Percentiles rank a stretch among this genome's conserved stretches.
These are phyloP conservation scores for Rafetus swinhoei DNA, from an alignment of 2,113 vertebrate genomes.

Conservation along the genomic window DNA sequence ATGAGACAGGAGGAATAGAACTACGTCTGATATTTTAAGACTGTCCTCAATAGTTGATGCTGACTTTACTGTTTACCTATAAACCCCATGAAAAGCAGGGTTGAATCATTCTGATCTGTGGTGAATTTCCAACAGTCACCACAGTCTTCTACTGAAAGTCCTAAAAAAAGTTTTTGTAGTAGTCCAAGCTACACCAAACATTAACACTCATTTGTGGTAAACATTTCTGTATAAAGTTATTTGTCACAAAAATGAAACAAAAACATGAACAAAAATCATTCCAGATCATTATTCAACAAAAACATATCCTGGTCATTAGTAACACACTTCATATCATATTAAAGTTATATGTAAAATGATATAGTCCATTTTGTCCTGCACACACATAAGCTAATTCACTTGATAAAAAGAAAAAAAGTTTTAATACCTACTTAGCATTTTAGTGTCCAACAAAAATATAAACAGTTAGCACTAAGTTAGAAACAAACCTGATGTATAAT, in stretches of 20 bases:
- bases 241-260: slow-evolving; percentile 78
- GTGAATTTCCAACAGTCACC: slow-evolving; percentile 78
- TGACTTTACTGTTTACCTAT: slow-evolving; percentile 85
- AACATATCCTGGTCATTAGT: slow-evolving; percentile 86
- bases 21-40: slow-evolving; percentile 75
- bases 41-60: slow-evolving; percentile 82
- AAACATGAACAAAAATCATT: slow-evolving; percentile 70
- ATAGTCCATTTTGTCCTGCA: slow-evolving; percentile 82
- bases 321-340: slow-evolving; percentile 86
- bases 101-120: slow-evolving; percentile 79
- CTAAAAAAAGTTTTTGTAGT: slow-evolving; percentile 80
- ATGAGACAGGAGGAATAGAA: slow-evolving; percentile 67
- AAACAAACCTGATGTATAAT: slow-evolving; percentile 53
- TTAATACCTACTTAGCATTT: slow-evolving; percentile 80
- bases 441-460: slow-evolving; percentile 84
- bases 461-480: slow-evolving; percentile 56
- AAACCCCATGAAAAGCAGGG: slow-evolving; percentile 83
- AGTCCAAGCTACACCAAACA: slow-evolving; percentile 88
- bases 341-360: slow-evolving; percentile 84
- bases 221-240: slow-evolving; percentile 92
- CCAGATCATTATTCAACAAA: slow-evolving; percentile 84
- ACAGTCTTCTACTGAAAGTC: slow-evolving; percentile 82
- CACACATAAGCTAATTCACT: slow-evolving; percentile 79
- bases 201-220: slow-evolving; percentile 94
- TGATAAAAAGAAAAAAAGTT: slow-evolving; percentile 70